Evolutionary conservation across 2,113 vertebrate genomes (phyloP), one percentile per base, ranked within the genome.

Genomic region (Aplodontia rufa): DNA sequence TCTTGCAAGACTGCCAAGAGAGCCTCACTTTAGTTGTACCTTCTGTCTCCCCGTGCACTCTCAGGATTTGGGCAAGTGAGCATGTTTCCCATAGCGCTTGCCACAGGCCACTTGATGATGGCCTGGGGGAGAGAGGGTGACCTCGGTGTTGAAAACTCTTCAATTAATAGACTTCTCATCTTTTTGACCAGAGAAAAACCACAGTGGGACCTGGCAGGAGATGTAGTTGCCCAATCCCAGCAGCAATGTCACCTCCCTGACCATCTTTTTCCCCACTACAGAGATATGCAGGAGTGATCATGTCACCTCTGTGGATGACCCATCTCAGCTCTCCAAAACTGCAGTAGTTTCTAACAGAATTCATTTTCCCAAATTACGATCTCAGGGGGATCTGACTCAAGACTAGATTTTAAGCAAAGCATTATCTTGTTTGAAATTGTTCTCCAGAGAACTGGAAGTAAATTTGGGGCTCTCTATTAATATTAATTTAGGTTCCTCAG

Each of bases 401-500:
- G 32, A 30, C 75, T 35, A 45, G 49, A 82, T 37, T n/a, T 60
- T 91, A 91, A 49, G 8, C 45, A 96, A 95, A 91, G 35, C 14
- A 22, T 17, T 68, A 62, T 68, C 37, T 83, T 90, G 30, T 58
- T 72, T 97, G 58, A 72, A 79, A 68, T 87, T 47, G 26, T 47
- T 35, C 32, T 92, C 76, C 79, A 94, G 55, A 47, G 64, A 60
- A 74, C 42, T 94, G 64, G 87, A 85, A 84, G 40, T 37, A 96
- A 81, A 49, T 64, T 82, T 16, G 22, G 51, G 16, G 2, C 62
- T 79, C 66, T 86, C 64, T 72, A 3, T 53, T 76, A 83, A 62
- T 40, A 75, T 90, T 86, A 80, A 64, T 60, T 72, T 35, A 74
- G 30, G 22, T 53, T 92, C 49, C 40, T 82, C 82, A 68, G 55